A percentile compares a stretch with the other conserved stretches of the same genome.
These are phyloP conservation scores for Kryptolebias marmoratus DNA, from an alignment of 2,113 vertebrate genomes.

Conservation along the genomic window DNA sequence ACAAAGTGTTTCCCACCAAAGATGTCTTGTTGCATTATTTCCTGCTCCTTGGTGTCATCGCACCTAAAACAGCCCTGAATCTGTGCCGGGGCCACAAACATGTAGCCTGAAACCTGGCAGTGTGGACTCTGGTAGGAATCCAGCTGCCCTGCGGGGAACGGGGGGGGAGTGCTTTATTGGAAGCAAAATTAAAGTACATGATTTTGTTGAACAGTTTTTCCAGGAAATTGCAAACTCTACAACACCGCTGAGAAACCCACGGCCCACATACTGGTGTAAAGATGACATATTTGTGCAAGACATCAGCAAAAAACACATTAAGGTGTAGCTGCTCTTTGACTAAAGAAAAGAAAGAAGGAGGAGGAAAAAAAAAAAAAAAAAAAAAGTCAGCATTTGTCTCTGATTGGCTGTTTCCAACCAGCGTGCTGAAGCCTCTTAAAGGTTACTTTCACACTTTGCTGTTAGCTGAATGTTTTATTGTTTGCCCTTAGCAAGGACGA, in stretches of 20 bases:
- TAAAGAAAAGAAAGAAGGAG: no score
- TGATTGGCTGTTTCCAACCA: neutral
- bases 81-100: neutral
- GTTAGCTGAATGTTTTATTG: constrained; percentile 2
- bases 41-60: neutral
- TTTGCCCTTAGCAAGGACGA: neutral
- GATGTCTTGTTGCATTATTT: neutral
- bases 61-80: neutral
- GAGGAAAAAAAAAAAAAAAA: no score
- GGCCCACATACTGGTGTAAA: neutral
- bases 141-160: neutral
- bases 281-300: neutral
- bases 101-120: neutral
- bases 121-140: constrained; percentile 2
- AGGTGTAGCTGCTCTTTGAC: neutral
- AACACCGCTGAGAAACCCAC: neutral
- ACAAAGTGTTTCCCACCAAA: no score
- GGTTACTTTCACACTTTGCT: neutral
- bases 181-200: constrained; percentile 6
- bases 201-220: neutral
- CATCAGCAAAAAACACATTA: neutral
- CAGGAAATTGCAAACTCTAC: constrained; percentile 1
- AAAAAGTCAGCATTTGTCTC: neutral
- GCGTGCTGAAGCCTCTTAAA: neutral
- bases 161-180: neutral